A percentile compares a stretch with the other conserved stretches of the same genome.
These are phyloP conservation scores for Scleropages formosus DNA, from an alignment of 2,797 vertebrate species.

Conservation along the genomic window DNA sequence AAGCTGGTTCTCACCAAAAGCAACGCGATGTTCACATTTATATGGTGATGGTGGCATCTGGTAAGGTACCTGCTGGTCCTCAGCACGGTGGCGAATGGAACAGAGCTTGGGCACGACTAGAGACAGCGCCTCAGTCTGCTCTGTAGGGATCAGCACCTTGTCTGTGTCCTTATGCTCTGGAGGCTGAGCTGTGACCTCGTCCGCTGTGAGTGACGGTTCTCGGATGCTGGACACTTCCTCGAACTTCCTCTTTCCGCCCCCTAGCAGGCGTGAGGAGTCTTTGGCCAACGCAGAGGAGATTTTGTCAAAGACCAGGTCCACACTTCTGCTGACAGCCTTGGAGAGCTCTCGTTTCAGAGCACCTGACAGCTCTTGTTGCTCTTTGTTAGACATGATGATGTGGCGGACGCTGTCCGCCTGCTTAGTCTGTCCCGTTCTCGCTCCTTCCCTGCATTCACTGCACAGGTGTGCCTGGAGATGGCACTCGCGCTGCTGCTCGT, in stretches of 20 bases:
- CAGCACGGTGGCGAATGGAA: constrained; percentile 33
- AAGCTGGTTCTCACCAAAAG: constrained; percentile 45
- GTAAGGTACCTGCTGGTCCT: constrained; percentile 40
- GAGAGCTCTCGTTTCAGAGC: constrained; percentile 74
- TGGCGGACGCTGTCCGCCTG: constrained; percentile 37
- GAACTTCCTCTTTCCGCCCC: not conserved
- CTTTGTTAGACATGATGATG: constrained; percentile 48
- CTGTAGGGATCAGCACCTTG: constrained; percentile 35
- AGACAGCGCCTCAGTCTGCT: constrained; percentile 58
- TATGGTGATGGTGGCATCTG: constrained; percentile 31
- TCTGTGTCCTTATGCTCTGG: constrained; percentile 37
- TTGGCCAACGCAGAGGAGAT: constrained; percentile 53
- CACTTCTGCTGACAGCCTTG: constrained; percentile 65
- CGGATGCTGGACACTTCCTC: constrained; percentile 12
- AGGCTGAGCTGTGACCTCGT: constrained; percentile 26
- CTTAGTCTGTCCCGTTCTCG: constrained; percentile 40
- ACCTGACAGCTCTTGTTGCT: constrained; percentile 63
- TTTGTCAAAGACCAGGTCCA: constrained; percentile 76
- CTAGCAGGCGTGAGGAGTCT: constrained; percentile 35
- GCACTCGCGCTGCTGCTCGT: not conserved
- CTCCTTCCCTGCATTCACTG: constrained; percentile 31
- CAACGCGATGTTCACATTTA: constrained; percentile 25
- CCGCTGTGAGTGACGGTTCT: constrained; percentile 5
- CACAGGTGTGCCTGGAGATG: not conserved
- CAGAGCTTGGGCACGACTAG: constrained; percentile 53